Conservation (phyloP, 2,888 invertebrate genomes). For the Protophormia terraenovae region DNA sequence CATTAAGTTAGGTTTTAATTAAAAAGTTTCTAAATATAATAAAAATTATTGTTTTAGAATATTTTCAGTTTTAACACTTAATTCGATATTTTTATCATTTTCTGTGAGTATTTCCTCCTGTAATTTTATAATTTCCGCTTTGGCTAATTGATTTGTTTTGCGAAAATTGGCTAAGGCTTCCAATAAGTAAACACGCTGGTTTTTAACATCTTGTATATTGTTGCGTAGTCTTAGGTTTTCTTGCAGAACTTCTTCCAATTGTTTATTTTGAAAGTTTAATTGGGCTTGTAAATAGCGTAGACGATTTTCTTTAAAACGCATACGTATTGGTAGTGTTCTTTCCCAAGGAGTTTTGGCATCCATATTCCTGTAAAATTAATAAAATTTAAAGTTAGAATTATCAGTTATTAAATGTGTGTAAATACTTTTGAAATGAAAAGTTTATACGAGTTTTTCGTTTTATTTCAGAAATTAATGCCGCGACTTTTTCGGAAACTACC, state of each 20-base stretch:
- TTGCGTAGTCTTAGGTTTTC: slow-evolving; percentile 45
- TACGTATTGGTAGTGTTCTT: slow-evolving; percentile 71
- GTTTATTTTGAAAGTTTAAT: slow-evolving; percentile 69
- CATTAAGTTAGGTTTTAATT: too few species aligned
- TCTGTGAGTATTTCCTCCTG: slow-evolving; percentile 18
- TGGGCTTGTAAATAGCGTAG: slow-evolving; percentile 70
- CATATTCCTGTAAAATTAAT: slow-evolving; percentile 70
- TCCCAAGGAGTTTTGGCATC: slow-evolving; percentile 69
- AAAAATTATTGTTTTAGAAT: too few species aligned
- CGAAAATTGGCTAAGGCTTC: slow-evolving; percentile 37
- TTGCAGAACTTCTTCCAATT: slow-evolving; percentile 67
- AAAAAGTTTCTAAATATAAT: too few species aligned
- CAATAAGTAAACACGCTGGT: slow-evolving; percentile 51
- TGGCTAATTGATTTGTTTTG: slow-evolving; percentile 1
- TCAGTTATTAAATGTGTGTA: too few species aligned
- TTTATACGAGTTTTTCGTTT: too few species aligned
- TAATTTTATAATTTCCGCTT: slow-evolving; percentile 27
- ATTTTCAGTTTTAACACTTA: not conserved
- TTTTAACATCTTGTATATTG: slow-evolving; percentile 49
- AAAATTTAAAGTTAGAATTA: not conserved
- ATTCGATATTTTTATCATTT: not conserved
- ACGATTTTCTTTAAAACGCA: slow-evolving; percentile 70
- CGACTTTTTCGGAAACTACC: too few species aligned
- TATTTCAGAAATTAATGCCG: too few species aligned
- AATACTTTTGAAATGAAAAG: too few species aligned